Conservation (phyloP, 1,140 invertebrate genomes). For the Drosophila pseudoananassae region DNA sequence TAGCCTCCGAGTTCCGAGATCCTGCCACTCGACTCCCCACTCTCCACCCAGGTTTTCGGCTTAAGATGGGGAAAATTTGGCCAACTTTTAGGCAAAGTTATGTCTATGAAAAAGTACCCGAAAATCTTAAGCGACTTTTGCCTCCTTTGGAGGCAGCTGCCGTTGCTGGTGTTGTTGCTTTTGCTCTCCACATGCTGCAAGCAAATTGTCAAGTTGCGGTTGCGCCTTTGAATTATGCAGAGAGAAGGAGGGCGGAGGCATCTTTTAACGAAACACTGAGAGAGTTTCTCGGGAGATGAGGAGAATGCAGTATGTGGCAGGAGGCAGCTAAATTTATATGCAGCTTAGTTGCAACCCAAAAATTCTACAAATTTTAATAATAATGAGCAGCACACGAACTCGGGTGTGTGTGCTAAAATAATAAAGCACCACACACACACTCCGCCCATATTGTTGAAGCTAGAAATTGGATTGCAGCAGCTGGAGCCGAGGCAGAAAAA, state of each 20-base stretch:
- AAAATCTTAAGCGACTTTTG: conserved; percentile 54
- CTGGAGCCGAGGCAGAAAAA: conserved; percentile 57
- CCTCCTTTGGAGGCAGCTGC: conserved; percentile 31
- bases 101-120: conserved; percentile 57
- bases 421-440: conserved; percentile 64
- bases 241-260: conserved; percentile 23
- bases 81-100: conserved; percentile 58
- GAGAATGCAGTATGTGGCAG: conserved; percentile 12
- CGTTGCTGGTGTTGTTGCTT: conserved; percentile 34
- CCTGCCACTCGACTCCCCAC: conserved; percentile 12
- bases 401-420: conserved; percentile 70
- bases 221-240: conserved; percentile 80
- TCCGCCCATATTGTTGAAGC: conserved; percentile 57
- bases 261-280: conserved; percentile 60
- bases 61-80: conserved; percentile 27
- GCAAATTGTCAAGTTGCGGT: conserved; percentile 81
- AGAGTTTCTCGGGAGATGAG: background rate
- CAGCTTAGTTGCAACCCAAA: conserved; percentile 81
- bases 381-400: conserved; percentile 68
- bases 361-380: conserved; percentile 81
- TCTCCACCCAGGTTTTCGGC: background rate
- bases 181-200: conserved; percentile 48
- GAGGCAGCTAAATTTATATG: conserved; percentile 75
- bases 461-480: conserved; percentile 79
- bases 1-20: conserved; percentile 46